These are phyloP conservation scores for Eurois occulta DNA, from an alignment of 2,888 invertebrate species.

Conservation along the genomic window DNA sequence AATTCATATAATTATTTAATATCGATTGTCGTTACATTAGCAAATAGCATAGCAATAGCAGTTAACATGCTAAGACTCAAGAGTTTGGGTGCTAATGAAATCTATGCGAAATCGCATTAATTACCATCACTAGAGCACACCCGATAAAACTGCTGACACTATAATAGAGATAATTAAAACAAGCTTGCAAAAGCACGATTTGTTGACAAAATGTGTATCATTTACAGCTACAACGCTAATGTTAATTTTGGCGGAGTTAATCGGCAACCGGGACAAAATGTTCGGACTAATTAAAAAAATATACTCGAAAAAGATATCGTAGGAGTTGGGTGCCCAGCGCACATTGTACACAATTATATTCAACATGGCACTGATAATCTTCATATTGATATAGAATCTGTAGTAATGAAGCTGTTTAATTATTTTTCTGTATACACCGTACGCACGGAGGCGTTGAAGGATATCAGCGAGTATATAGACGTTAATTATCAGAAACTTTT, in stretches of 20 bases:
- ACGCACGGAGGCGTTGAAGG: constrained; percentile 59
- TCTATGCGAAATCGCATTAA: no score
- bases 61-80: no score
- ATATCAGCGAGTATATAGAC: constrained; percentile 53
- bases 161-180: constrained; percentile 62
- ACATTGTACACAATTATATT: constrained; percentile 64
- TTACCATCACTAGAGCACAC: no score
- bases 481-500: constrained; percentile 62
- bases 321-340: constrained; percentile 65
- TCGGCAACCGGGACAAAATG: constrained; percentile 56
- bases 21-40: no score
- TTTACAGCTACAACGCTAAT: constrained; percentile 71
- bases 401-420: constrained; percentile 60
- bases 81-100: no score
- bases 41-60: no score
- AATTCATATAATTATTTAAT: no score
- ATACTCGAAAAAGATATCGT: constrained; percentile 57
- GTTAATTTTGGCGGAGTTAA: constrained; percentile 71
- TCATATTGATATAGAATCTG: constrained; percentile 47
- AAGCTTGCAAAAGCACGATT: constrained; percentile 51
- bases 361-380: constrained; percentile 61
- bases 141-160: constrained; percentile 46
- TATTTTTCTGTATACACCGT: constrained; percentile 63
- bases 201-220: constrained; percentile 61
- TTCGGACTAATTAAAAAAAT: constrained; percentile 61